Evolutionary conservation across 2,113 vertebrate species (phyloP).

Genomic region (Theristicus caerulescens): DNA sequence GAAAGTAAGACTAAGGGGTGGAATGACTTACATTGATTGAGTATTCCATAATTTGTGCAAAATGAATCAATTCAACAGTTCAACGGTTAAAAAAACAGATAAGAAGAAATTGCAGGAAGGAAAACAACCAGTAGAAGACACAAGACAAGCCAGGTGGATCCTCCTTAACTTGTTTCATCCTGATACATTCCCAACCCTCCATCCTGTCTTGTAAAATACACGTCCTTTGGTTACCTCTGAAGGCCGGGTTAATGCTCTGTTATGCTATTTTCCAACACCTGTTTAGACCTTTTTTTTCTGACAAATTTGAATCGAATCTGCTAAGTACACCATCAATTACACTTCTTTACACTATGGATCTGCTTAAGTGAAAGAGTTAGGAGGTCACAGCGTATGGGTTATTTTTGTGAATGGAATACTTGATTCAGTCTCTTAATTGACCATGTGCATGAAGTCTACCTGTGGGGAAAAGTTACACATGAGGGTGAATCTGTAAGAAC

Average conservation of each 20-base stretch:
- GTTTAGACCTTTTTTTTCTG: background rate
- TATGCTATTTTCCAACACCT: background rate
- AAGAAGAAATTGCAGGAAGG: background rate
- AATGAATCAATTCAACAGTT: background rate
- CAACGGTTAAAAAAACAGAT: background rate
- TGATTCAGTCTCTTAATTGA: background rate
- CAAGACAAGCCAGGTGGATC: background rate
- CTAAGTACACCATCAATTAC: conserved; percentile 25
- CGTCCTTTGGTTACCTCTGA: background rate
- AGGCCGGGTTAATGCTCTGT: background rate
- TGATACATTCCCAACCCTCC: background rate
- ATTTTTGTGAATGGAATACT: background rate
- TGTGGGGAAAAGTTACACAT: background rate
- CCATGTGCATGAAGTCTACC: background rate
- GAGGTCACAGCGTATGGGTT: background rate
- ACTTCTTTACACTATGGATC: conserved; percentile 20
- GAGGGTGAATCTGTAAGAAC: background rate
- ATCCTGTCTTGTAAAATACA: background rate
- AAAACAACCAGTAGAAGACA: background rate
- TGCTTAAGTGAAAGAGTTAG: background rate
- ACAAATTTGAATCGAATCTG: background rate
- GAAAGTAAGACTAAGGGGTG: background rate
- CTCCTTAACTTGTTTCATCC: background rate
- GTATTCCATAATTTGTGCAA: background rate
- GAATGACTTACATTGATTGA: background rate